These are phyloP conservation scores for Xylophagus ater DNA, from an alignment of 2,888 invertebrate genomes.

Conservation along the genomic window DNA sequence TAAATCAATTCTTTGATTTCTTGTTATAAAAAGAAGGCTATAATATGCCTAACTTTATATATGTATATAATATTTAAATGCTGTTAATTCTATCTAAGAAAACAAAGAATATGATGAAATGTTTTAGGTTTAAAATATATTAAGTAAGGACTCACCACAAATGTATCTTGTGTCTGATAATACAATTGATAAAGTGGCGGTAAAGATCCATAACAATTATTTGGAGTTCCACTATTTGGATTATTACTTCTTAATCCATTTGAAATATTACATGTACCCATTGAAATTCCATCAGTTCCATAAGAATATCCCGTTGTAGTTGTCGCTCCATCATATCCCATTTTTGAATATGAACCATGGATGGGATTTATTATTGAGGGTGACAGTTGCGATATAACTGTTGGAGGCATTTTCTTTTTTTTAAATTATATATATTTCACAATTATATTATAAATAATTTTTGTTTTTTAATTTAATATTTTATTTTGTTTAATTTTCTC, in stretches of 20 bases:
- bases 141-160: constrained; percentile 11
- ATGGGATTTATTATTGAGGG: constrained; percentile 9
- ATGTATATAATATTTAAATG: neutral
- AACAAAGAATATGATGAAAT: neutral
- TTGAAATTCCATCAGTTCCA: neutral
- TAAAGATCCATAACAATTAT: constrained; percentile 3
- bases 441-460: neutral
- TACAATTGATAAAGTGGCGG: constrained; percentile 8
- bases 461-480: neutral
- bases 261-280: neutral
- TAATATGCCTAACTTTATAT: neutral
- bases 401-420: too few relatives aligned
- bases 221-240: neutral
- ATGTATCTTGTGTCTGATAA: constrained; percentile 12
- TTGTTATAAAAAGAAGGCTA: neutral
- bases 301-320: neutral
- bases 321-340: constrained; percentile 8
- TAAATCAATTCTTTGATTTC: too few relatives aligned
- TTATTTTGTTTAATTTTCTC: constrained; percentile 1
- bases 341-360: constrained; percentile 10
- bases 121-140: neutral
- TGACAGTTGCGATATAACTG: constrained; percentile 12
- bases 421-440: constrained; percentile 3
- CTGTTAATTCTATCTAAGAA: neutral
- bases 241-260: neutral